phyloP scores from a whole-genome alignment of 1,140 invertebrate species.

The Agrypnia vestita region DNA sequence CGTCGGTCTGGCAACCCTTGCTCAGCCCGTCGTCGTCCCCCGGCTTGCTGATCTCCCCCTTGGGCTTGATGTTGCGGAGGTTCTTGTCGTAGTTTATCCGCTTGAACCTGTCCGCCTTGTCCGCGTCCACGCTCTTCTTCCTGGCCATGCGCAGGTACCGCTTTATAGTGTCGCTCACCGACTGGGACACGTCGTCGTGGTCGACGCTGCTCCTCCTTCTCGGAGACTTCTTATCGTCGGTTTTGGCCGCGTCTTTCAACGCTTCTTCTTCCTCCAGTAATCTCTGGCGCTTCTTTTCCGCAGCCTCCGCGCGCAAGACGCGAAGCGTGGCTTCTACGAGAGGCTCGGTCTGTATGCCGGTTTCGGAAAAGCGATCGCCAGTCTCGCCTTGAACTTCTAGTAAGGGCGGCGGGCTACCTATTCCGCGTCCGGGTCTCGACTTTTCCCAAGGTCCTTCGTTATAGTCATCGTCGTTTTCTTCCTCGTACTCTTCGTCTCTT shows the following conservation, averaged over 20 bases:
- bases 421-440: slow-evolving; percentile 63
- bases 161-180: slow-evolving; percentile 89
- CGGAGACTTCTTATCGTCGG: slow-evolving; percentile 64
- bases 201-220: slow-evolving; percentile 82
- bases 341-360: slow-evolving; percentile 77
- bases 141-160: slow-evolving; percentile 87
- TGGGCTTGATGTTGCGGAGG: slow-evolving; percentile 86
- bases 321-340: slow-evolving; percentile 73
- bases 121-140: slow-evolving; percentile 87
- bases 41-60: slow-evolving; percentile 81
- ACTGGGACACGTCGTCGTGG: slow-evolving; percentile 88
- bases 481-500: slow-evolving; percentile 63
- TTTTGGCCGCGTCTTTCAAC: slow-evolving; percentile 61
- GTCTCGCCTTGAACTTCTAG: slow-evolving; percentile 79
- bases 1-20: slow-evolving; percentile 84
- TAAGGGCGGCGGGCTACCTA: slow-evolving; percentile 77
- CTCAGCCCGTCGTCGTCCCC: slow-evolving; percentile 81
- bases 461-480: slow-evolving; percentile 67
- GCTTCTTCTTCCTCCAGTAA: slow-evolving; percentile 64
- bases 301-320: slow-evolving; percentile 66
- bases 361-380: slow-evolving; percentile 71
- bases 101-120: slow-evolving; percentile 87
- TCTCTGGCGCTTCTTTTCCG: slow-evolving; percentile 66
- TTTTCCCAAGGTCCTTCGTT: slow-evolving; percentile 59
- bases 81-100: slow-evolving; percentile 91